Conservation (phyloP, 2,797 vertebrate species). For the Sebastes taczanowskii region DNA sequence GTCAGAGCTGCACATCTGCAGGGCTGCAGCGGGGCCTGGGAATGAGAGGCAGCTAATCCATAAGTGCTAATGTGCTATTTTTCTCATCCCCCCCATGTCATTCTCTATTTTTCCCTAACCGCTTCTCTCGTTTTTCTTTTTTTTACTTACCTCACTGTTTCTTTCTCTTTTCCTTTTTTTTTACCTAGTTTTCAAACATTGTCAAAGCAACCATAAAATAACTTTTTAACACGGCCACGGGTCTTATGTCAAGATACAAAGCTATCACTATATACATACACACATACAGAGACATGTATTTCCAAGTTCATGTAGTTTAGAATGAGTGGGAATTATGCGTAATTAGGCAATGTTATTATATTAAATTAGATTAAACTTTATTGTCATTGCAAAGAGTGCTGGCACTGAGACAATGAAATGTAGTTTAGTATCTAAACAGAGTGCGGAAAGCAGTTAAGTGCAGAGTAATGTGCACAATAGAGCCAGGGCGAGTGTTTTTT, state of each 20-base stretch:
- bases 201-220: not conserved
- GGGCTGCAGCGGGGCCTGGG: conserved; percentile 71
- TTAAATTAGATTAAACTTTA: no score
- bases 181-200: not conserved
- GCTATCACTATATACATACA: no score
- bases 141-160: not conserved
- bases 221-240: not conserved
- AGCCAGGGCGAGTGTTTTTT: no score
- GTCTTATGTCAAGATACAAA: no score
- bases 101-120: conserved; percentile 32
- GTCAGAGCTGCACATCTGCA: conserved; percentile 72
- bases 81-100: conserved; percentile 50
- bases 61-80: conserved; percentile 78
- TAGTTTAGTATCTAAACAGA: no score
- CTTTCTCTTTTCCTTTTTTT: not conserved
- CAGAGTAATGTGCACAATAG: no score
- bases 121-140: conserved; percentile 3
- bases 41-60: conserved; percentile 80
- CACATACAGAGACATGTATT: no score
- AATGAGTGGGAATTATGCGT: not conserved
- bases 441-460: no score
- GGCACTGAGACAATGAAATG: no score
- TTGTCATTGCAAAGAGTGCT: no score
- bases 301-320: not conserved
- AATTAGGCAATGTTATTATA: fast-evolving